Evolutionary conservation across 1,140 invertebrate genomes (phyloP), one percentile per base, ranked within the genome.

Genomic region (Papilio polytes): DNA sequence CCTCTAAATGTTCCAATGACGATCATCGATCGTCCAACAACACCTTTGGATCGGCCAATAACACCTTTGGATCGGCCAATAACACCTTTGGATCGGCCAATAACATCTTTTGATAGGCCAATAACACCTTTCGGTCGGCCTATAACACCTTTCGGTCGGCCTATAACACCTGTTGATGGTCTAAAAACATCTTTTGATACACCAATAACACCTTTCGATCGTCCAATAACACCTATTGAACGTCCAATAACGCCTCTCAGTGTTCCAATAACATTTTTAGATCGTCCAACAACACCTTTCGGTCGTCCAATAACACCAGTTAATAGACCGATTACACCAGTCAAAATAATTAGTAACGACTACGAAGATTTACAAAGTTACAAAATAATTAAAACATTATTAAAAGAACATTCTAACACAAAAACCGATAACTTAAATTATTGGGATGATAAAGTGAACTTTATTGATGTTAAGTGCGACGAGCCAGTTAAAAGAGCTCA

Each of bases 361-460:
- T 94, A 84, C 78, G 91, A 91, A 85, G 92, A 94, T 83, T 86
- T 94, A 59, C 86, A 91, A 51, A 94, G 94, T 83, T 94, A 94
- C 81, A 94, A 93, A 88, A 94, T 94, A 53, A 93, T 94, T n/a
- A 94, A 88, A 84, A 90, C 92, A 26, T 70, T 95, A 36, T 92
- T 89, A 73, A 95, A 92, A 83, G 89, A 91, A 81, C 89, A 92
- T 78, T 48, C 13, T 48, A 76, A 22, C 48, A 26, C 74, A 13
- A 51, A 76, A 22, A 13, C n/a, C 13, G 20, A 59, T 36, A 59
- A 56, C 53, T n/a, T 78, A n/a, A 59, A 78, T n/a, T 31, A 78
- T 78, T 56, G 48, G 31, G n/a, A 56, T 15, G 51, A 78, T 15
- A 78, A 56, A 56, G n/a, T 63, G 31, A 53, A 78, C 41, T 12